Conservation (phyloP, 2,113 vertebrate genomes). For the Pao palembangensis region DNA sequence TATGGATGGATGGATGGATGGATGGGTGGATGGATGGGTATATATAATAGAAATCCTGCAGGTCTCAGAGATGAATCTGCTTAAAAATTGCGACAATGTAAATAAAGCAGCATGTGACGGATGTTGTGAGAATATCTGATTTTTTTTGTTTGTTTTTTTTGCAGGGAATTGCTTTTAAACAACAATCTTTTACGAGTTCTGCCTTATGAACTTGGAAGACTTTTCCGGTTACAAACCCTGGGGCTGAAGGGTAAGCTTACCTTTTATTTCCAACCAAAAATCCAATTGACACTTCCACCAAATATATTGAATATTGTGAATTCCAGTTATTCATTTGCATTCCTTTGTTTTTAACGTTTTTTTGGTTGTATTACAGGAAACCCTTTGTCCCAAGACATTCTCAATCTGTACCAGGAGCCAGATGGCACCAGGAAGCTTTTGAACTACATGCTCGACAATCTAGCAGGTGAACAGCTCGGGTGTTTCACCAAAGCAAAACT, state of each 20-base stretch:
- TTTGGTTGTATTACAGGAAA: slow-evolving; percentile 80
- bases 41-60: too few relatives aligned
- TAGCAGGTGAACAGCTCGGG: slow-evolving; percentile 70
- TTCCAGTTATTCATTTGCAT: neutral
- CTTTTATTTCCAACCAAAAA: neutral
- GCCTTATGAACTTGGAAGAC: slow-evolving; percentile 98
- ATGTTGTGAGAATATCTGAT: neutral
- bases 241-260: slow-evolving; percentile 91
- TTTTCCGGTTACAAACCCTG: slow-evolving; percentile 96
- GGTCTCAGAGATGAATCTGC: too few relatives aligned
- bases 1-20: too few relatives aligned
- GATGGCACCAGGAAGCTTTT: slow-evolving; percentile 98
- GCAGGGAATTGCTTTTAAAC: slow-evolving; percentile 99
- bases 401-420: slow-evolving; percentile 95
- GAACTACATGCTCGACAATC: slow-evolving; percentile 99
- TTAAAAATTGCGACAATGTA: too few relatives aligned
- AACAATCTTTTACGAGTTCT: slow-evolving; percentile 99
- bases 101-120: too few relatives aligned
- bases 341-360: neutral
- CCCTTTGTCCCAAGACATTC: slow-evolving; percentile 98
- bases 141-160: slow-evolving; percentile 28
- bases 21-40: too few relatives aligned
- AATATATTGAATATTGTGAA: neutral
- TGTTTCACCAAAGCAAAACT: neutral
- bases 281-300: neutral